Evolutionary conservation across 2,888 invertebrate species (phyloP), one percentile per base, ranked within the genome.

Genomic region (Dendrolimus houi): DNA sequence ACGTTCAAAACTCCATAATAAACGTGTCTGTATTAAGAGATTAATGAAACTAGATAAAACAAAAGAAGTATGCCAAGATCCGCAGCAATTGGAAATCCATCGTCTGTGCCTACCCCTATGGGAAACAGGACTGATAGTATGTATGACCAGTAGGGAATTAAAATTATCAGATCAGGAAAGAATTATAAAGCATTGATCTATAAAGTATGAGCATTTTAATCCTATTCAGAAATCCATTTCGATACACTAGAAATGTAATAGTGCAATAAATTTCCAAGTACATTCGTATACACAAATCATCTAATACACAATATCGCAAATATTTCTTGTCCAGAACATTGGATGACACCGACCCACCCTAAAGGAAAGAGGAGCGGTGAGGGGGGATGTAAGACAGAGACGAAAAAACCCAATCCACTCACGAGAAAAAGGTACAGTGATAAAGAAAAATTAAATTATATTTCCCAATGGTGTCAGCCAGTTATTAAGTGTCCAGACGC

Each of bases 391-490:
- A 54, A 69, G 82, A 87, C 62, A 73, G 71, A 70, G 84, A 86
- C 68, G n/a, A 69, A 60, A 66, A 62, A 65, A 66, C 77, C 66
- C 65, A 61, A 64, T 62, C 62, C 59, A 55, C 60, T 59, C 57
- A 64, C 60, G 77, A 61, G 65, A 62, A 74, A 86, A 70, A 64
- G 71, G 70, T 81, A 80, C 62, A 60, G 79, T 63, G 62, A 72
- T 67, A 76, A 69, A 85, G 87, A 89, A 88, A 90, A 90, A 91
- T 91, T 91, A 90, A 91, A 91, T 91, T 90, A 91, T 90, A 87
- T 91, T 89, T 91, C 90, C 88, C 90, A 87, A 88, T 88, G 90
- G 91, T 91, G 91, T 91, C 91, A 90, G 91, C 84, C 87, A 87
- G 91, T 90, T 91, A 91, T 91, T 91, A 91, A 91, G 90, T 90